A percentile compares a stretch with the other conserved stretches of the same genome.
Evolutionary conservation across 1,140 invertebrate genomes (phyloP).

Genomic region (Diorhabda sublineata): DNA sequence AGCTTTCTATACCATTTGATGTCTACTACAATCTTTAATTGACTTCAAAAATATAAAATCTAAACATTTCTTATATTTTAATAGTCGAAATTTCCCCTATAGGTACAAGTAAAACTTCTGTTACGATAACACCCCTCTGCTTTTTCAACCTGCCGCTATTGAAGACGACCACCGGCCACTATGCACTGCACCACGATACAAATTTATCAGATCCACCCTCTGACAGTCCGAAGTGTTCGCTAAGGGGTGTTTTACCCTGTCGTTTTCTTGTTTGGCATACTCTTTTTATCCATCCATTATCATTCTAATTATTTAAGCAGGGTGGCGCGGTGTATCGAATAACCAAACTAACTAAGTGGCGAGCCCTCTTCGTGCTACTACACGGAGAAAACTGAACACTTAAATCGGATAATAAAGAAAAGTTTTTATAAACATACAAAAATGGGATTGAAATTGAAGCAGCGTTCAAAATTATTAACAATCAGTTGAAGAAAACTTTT

Average conservation of each 20-base stretch:
- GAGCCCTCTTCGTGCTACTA: slow-evolving; percentile 18
- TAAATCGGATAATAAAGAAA: no score
- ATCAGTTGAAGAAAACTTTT: no score
- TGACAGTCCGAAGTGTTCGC: slow-evolving; percentile 36
- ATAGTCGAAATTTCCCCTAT: no score
- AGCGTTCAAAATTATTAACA: no score
- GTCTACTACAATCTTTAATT: no score
- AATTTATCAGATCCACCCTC: slow-evolving; percentile 36
- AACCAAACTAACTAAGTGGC: slow-evolving; percentile 40
- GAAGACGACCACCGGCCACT: slow-evolving; percentile 30
- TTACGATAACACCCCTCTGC: slow-evolving; percentile 9
- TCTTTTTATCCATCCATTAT: slow-evolving; percentile 42
- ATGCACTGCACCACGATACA: slow-evolving; percentile 31
- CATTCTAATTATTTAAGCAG: slow-evolving; percentile 41
- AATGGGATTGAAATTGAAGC: no score
- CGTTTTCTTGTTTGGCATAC: slow-evolving; percentile 28
- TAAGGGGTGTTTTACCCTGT: slow-evolving; percentile 26
- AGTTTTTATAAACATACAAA: no score
- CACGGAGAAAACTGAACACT: background rate
- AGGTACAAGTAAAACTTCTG: background rate
- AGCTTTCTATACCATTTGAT: no score
- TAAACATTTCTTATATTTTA: no score
- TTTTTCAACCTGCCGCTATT: slow-evolving; percentile 33
- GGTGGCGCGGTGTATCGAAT: slow-evolving; percentile 36
- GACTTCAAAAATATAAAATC: no score